A percentile compares a stretch with the other conserved stretches of the same genome.
Conservation (phyloP, 2,113 vertebrate genomes). For the Aviceda subcristata region DNA sequence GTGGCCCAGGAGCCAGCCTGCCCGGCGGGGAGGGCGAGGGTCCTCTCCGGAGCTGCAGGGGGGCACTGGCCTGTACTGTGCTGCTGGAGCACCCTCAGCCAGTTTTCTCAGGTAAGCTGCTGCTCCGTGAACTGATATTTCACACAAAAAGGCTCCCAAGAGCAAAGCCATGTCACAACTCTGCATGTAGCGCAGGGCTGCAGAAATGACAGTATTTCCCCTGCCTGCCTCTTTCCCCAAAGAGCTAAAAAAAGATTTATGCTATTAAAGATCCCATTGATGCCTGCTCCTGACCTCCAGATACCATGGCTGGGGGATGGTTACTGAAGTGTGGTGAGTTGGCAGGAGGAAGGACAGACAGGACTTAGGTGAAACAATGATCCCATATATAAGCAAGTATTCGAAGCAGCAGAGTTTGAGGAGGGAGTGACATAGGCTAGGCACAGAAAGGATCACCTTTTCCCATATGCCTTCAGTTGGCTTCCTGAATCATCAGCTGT, state of each 20-base stretch:
- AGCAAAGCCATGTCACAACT: not conserved
- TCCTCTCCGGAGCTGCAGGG: fast-evolving
- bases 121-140: fast-evolving
- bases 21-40: constrained; percentile 34
- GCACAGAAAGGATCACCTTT: not conserved
- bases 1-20: constrained; percentile 1
- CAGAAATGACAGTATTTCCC: not conserved
- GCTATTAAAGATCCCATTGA: not conserved
- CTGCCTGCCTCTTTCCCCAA: not conserved
- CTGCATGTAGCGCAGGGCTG: not conserved
- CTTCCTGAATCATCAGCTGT: not conserved
- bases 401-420: not conserved
- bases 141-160: not conserved
- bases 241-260: not conserved
- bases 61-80: not conserved
- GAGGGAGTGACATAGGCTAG: not conserved
- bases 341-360: not conserved
- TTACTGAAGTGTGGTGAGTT: not conserved
- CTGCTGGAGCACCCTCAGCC: not conserved
- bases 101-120: not conserved
- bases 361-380: not conserved
- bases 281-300: not conserved
- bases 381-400: not conserved
- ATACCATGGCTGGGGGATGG: not conserved
- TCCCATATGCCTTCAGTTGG: not conserved